Percentiles rank a stretch among this genome's conserved stretches.
These are phyloP conservation scores for Magallana gigas DNA, from an alignment of 1,140 invertebrate species.

Conservation along the genomic window DNA sequence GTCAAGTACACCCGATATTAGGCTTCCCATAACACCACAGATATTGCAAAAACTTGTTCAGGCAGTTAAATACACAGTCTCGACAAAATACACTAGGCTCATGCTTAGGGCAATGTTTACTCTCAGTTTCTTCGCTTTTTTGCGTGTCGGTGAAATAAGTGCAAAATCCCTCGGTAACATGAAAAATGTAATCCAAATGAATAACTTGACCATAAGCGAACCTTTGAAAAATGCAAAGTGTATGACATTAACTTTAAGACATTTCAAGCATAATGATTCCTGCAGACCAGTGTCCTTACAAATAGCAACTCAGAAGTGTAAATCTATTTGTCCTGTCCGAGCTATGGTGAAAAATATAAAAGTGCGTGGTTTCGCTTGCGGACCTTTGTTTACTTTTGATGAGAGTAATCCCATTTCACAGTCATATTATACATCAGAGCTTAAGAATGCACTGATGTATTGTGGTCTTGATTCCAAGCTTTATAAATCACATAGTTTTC, in stretches of 20 bases:
- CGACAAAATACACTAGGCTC: neutral
- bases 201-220: neutral
- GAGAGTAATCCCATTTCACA: neutral
- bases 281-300: neutral
- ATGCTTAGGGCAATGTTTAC: conserved; percentile 1
- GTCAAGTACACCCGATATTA: neutral
- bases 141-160: conserved; percentile 25
- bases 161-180: neutral
- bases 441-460: conserved; percentile 41
- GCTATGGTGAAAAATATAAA: neutral
- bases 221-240: neutral
- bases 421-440: too few relatives aligned
- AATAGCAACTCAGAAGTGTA: neutral
- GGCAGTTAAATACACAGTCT: neutral
- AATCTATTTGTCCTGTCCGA: conserved; percentile 5
- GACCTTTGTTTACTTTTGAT: conserved; percentile 3
- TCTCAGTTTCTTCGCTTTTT: conserved; percentile 27
- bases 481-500: conserved; percentile 43
- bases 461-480: neutral
- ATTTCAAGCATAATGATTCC: conserved; percentile 32
- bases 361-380: neutral
- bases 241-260: neutral
- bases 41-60: conserved; percentile 4
- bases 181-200: neutral
- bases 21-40: conserved; percentile 37